Evolutionary conservation across 2,888 invertebrate genomes (phyloP), one percentile per base, ranked within the genome.

Genomic region (Rhynchonema sp.): DNA sequence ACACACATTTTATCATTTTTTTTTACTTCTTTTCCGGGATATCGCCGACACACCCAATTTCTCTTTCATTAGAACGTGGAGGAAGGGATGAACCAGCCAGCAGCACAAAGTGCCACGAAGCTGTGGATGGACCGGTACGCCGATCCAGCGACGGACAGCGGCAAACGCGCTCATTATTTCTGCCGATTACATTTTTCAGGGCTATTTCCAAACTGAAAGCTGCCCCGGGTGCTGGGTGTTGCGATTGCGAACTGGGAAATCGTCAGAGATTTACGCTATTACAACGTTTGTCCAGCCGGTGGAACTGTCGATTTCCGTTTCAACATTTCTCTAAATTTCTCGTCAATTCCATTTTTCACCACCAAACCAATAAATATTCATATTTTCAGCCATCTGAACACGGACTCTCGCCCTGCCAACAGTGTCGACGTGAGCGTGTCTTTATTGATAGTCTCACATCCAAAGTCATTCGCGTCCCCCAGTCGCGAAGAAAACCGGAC

Each of bases 191-290:
- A 22, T 58, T 30, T 66, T 64, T 60, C 64, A 77, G 77, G 98
- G 98, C 22, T 98, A 98, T 77, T 96, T 98, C 79, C 90, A 91
- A 77, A 78, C 99, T 30, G 70, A 70, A 77, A 96, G 96, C 0
- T 90, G 87, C 74, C 96, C 98, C 1, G 98, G 98, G 0, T 87
- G 89, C 17, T 98, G 96, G 96, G 78, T 84, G 27, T 75, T 98
- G 62, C 80, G 84, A 3, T 79, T 98, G 2, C 79, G 98, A 30
- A 87, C 91, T 56, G 98, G 98, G 6, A 81, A 91, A 65, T 96
- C 94, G 1, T 81, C 83, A 1, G 94, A 98, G 61, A 88, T 98
- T 64, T 98, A 94, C 74, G 86, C 88, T 68, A 89, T 98, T 67
- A 82, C 28, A n/a, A 58, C 27, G 46, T 46, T 38, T 46, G 17